Evolutionary conservation across 2,797 vertebrate genomes (phyloP).

Genomic region (Nothura maculosa): DNA sequence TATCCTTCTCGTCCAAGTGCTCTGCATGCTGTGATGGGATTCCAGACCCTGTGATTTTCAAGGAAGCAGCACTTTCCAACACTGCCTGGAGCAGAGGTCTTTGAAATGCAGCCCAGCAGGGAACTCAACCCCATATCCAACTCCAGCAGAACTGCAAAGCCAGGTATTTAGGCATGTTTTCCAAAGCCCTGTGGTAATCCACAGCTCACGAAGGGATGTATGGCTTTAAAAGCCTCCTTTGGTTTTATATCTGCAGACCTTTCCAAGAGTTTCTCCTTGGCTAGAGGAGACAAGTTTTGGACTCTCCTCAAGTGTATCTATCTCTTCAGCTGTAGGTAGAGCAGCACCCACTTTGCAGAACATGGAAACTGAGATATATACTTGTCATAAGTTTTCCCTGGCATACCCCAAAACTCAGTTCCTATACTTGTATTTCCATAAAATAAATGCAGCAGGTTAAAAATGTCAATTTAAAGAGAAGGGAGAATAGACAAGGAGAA

Average conservation of each 20-base stretch:
- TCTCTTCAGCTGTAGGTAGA: background rate
- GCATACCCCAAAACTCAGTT: background rate
- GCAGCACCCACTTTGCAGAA: background rate
- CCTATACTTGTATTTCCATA: background rate
- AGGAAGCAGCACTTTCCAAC: background rate
- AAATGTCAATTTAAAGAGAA: background rate
- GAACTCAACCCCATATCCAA: fast-evolving
- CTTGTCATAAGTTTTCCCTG: background rate
- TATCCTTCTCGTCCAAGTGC: background rate
- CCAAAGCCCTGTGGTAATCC: background rate
- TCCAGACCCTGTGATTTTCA: background rate
- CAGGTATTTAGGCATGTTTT: background rate
- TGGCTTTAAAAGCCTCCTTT: background rate
- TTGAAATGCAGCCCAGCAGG: background rate
- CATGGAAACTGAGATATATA: background rate
- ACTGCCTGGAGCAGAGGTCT: background rate
- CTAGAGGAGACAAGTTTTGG: background rate
- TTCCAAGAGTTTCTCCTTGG: background rate
- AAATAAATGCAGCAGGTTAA: background rate
- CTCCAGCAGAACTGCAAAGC: background rate
- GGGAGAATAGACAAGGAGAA: background rate
- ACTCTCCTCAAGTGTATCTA: background rate
- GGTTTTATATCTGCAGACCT: background rate
- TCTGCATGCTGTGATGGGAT: background rate
- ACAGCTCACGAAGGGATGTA: background rate